Percentiles rank a stretch among this genome's conserved stretches.
These are phyloP conservation scores for Acanthurus lineatus DNA, from an alignment of 2,797 vertebrate species.

Conservation along the genomic window DNA sequence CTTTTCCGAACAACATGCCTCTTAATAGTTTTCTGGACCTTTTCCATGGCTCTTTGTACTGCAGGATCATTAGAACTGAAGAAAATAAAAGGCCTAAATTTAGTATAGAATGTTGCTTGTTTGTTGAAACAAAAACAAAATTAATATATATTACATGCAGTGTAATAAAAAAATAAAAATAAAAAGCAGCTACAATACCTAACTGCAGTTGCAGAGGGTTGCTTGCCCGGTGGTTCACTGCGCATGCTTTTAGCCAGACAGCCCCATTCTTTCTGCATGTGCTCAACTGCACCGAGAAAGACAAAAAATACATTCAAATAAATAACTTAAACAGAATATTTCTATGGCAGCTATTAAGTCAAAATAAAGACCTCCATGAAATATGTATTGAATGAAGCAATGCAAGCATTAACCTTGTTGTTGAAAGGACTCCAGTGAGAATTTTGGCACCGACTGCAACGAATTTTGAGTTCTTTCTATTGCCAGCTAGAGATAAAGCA, in stretches of 20 bases:
- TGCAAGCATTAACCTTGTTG: slow-evolving; percentile 77
- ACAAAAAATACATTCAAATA: neutral
- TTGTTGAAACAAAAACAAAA: neutral
- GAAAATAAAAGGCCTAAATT: slow-evolving; percentile 21
- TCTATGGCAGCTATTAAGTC: neutral
- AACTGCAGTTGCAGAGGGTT: slow-evolving; percentile 33
- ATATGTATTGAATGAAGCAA: slow-evolving; percentile 13
- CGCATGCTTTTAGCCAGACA: slow-evolving; percentile 64
- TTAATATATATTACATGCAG: neutral
- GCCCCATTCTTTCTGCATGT: slow-evolving; percentile 75
- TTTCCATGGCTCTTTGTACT: slow-evolving; percentile 66
- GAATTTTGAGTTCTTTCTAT: slow-evolving; percentile 78
- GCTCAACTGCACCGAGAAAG: slow-evolving; percentile 72
- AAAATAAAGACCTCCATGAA: neutral
- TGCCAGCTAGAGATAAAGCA: slow-evolving; percentile 72
- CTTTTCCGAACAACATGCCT: slow-evolving; percentile 65
- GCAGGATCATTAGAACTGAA: slow-evolving; percentile 65
- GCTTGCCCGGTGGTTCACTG: slow-evolving; percentile 43
- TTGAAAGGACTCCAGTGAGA: slow-evolving; percentile 79
- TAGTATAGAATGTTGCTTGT: neutral
- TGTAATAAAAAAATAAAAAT: slow-evolving; percentile 1
- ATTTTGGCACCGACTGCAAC: slow-evolving; percentile 69
- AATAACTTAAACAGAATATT: slow-evolving; percentile 6
- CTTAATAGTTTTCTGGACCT: slow-evolving; percentile 72
- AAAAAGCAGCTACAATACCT: slow-evolving; percentile 65